These are phyloP conservation scores for Lycaena phlaeas DNA, from an alignment of 2,888 invertebrate genomes.

Conservation along the genomic window DNA sequence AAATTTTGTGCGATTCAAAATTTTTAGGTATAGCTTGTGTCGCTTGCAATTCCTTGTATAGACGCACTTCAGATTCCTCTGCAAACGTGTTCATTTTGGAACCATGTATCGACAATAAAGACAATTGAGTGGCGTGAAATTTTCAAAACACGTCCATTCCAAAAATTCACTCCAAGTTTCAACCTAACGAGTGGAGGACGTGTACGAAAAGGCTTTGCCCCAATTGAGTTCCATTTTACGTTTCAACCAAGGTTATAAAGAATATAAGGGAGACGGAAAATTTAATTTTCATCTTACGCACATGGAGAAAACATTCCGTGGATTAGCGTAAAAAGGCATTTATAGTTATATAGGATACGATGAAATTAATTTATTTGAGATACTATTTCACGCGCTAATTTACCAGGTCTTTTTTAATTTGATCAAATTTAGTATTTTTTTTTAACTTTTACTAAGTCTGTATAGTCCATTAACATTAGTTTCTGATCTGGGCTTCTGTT, in stretches of 20 bases:
- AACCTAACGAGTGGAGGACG: conserved; percentile 16
- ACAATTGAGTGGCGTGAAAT: conserved; percentile 5
- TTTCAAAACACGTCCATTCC: conserved; percentile 8
- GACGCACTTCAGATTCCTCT: too few relatives aligned
- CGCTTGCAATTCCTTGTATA: conserved; percentile 3
- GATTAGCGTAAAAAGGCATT: background rate
- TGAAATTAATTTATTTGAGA: too few relatives aligned
- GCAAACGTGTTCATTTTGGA: background rate
- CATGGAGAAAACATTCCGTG: background rate
- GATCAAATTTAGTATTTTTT: too few relatives aligned
- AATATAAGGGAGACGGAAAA: conserved; percentile 17
- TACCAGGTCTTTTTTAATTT: too few relatives aligned
- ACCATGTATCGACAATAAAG: conserved; percentile 7
- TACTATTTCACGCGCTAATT: too few relatives aligned
- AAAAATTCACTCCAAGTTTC: conserved; percentile 14
- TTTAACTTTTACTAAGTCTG: too few relatives aligned
- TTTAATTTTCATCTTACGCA: conserved; percentile 14
- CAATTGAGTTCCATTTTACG: conserved; percentile 18
- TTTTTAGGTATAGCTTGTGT: too few relatives aligned
- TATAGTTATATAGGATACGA: background rate
- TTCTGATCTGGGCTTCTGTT: too few relatives aligned
- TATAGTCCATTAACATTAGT: too few relatives aligned
- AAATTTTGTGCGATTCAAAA: too few relatives aligned
- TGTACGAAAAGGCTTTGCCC: conserved; percentile 11
- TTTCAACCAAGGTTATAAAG: conserved; percentile 17